These are phyloP conservation scores for Drosophila guanche DNA, from an alignment of 1,140 invertebrate genomes.

Conservation along the genomic window DNA sequence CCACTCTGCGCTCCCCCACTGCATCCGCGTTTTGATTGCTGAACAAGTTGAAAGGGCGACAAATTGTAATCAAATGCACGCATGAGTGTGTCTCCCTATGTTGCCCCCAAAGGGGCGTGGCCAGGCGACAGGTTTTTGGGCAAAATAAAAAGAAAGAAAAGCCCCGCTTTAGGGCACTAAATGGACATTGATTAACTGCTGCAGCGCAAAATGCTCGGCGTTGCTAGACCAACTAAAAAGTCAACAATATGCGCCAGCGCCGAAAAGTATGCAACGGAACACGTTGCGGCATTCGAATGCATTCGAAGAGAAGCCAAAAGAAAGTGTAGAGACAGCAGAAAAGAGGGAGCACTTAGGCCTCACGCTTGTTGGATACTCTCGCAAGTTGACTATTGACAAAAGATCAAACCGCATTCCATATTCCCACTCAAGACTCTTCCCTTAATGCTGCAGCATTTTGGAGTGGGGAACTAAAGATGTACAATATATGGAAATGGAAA, in stretches of 20 bases:
- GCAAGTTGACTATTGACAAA: no score
- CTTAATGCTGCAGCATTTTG: no score
- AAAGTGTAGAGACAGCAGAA: slow-evolving; percentile 2
- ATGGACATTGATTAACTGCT: slow-evolving; percentile 44
- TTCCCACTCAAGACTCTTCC: no score
- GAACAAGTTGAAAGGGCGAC: slow-evolving; percentile 52
- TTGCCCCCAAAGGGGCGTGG: slow-evolving; percentile 44
- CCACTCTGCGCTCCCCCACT: background rate
- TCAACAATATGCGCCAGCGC: slow-evolving; percentile 6
- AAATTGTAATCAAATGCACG: slow-evolving; percentile 72
- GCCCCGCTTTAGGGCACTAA: slow-evolving; percentile 5
- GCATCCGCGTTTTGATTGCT: slow-evolving; percentile 37
- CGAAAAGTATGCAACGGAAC: slow-evolving; percentile 1
- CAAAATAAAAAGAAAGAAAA: slow-evolving; percentile 16
- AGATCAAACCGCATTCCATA: no score
- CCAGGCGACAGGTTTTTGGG: slow-evolving; percentile 12
- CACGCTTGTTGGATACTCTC: no score
- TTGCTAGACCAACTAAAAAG: no score
- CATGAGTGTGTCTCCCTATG: slow-evolving; percentile 23
- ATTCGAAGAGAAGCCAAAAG: slow-evolving; percentile 4
- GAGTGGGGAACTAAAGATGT: no score
- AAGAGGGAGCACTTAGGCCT: background rate
- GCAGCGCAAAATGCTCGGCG: background rate
- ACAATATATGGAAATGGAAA: no score
- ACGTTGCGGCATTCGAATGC: slow-evolving; percentile 4